Conservation (phyloP, 2,113 vertebrate genomes). For the Pachycephala philippinensis region DNA sequence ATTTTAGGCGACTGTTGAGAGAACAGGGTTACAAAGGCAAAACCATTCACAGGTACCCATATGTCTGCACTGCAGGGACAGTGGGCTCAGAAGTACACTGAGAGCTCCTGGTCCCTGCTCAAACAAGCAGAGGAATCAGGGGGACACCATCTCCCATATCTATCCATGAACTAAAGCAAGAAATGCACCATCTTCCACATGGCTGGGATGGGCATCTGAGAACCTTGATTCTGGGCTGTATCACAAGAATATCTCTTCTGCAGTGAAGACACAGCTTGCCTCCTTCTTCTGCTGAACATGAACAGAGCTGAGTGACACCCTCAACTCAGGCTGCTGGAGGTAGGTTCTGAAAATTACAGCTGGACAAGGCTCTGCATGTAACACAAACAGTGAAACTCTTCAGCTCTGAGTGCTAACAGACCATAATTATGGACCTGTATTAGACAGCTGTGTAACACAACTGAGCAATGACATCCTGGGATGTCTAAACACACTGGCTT, state of each 20-base stretch:
- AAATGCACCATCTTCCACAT: neutral
- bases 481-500: neutral
- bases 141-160: fast-evolving
- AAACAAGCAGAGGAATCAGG: neutral
- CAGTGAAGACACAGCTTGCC: neutral
- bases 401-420: neutral
- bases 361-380: neutral
- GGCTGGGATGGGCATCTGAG: neutral
- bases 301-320: neutral
- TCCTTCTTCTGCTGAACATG: neutral
- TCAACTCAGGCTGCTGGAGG: neutral
- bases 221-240: fast-evolving
- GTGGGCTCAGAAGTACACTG: fast-evolving
- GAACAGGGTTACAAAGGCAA: neutral
- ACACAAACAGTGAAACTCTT: neutral
- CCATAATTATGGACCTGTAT: neutral
- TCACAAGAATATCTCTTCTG: neutral
- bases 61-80: fast-evolving
- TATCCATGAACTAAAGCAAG: neutral
- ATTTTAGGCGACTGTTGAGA: neutral
- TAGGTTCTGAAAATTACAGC: neutral
- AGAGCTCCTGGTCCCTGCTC: neutral
- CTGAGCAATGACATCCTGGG: neutral
- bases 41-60: neutral
- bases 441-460: neutral